Conservation (phyloP, 1,140 invertebrate genomes). For the Zelostemma sp. region DNA sequence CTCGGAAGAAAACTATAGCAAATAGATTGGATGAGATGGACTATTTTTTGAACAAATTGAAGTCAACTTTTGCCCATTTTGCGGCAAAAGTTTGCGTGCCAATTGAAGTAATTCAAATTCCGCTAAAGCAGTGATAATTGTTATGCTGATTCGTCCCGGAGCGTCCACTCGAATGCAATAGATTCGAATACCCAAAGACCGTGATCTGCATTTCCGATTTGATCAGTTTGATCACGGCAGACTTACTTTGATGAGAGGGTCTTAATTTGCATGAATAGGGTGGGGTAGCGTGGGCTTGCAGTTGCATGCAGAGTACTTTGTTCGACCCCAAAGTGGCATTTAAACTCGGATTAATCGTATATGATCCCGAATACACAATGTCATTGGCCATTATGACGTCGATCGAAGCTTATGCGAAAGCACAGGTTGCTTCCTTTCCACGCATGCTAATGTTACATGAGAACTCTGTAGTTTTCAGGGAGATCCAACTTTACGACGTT, state of each 20-base stretch:
- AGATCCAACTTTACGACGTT: slow-evolving; percentile 4
- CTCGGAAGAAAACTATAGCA: too few species aligned
- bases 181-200: slow-evolving; percentile 22
- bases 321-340: slow-evolving; percentile 41
- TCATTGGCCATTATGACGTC: slow-evolving; percentile 35
- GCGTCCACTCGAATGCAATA: not conserved
- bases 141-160: not conserved
- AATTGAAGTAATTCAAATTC: not conserved
- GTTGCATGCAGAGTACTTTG: slow-evolving; percentile 35
- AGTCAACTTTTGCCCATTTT: too few species aligned
- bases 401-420: slow-evolving; percentile 12
- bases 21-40: too few species aligned
- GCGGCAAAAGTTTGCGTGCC: not conserved
- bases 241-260: slow-evolving; percentile 40
- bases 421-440: slow-evolving; percentile 22
- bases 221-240: slow-evolving; percentile 51
- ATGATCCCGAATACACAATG: slow-evolving; percentile 24
- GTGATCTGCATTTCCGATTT: slow-evolving; percentile 62
- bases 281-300: slow-evolving; percentile 26
- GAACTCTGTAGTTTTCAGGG: slow-evolving; percentile 16
- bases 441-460: slow-evolving; percentile 16
- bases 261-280: slow-evolving; percentile 43
- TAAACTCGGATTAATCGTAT: slow-evolving; percentile 46
- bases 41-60: too few species aligned
- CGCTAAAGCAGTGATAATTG: not conserved